A percentile compares a stretch with the other conserved stretches of the same genome.
phyloP scores from a whole-genome alignment of 35 echinoderm and acorn worm genomes.

The Patiria miniata region DNA sequence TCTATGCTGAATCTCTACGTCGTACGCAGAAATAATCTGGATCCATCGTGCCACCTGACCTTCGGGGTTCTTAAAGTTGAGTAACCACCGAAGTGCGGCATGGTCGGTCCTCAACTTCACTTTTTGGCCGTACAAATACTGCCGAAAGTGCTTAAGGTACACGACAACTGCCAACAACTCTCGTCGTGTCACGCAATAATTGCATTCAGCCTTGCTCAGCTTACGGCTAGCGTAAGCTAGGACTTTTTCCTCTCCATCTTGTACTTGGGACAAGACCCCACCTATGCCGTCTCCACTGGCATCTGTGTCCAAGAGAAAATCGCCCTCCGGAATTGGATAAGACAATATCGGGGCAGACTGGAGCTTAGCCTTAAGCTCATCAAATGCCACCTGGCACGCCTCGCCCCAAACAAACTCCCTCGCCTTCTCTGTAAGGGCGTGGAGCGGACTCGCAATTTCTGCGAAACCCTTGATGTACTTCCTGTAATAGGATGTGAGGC shows the following conservation, averaged over 20 bases:
- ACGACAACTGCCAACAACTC: constrained; percentile 59
- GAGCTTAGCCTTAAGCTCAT: constrained; percentile 24
- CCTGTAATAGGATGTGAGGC: constrained; percentile 55
- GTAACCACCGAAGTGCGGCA: constrained; percentile 41
- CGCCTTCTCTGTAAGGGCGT: constrained; percentile 33
- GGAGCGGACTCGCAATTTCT: constrained; percentile 47
- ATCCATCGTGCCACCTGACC: constrained; percentile 61
- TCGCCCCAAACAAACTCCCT: constrained; percentile 43
- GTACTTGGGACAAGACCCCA: constrained; percentile 60
- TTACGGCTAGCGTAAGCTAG: constrained; percentile 45
- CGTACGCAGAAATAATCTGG: constrained; percentile 31
- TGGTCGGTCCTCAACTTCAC: constrained; percentile 62
- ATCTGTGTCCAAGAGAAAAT: constrained; percentile 57
- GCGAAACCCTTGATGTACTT: constrained; percentile 47
- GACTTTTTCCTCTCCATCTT: constrained; percentile 63
- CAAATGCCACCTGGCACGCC: constrained; percentile 31
- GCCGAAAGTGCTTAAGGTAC: constrained; percentile 48
- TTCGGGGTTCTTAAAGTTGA: constrained; percentile 48
- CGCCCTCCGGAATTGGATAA: constrained; percentile 23
- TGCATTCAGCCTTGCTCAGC: constrained; percentile 60
- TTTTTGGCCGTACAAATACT: constrained; percentile 47
- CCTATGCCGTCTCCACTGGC: constrained; percentile 47
- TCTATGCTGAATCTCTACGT: constrained; percentile 30
- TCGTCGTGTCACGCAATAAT: constrained; percentile 44
- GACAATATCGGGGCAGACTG: constrained; percentile 46